A percentile compares a stretch with the other conserved stretches of the same genome.
phyloP scores from a whole-genome alignment of 2,888 invertebrate species.

The Caenorhabditis plicata region DNA sequence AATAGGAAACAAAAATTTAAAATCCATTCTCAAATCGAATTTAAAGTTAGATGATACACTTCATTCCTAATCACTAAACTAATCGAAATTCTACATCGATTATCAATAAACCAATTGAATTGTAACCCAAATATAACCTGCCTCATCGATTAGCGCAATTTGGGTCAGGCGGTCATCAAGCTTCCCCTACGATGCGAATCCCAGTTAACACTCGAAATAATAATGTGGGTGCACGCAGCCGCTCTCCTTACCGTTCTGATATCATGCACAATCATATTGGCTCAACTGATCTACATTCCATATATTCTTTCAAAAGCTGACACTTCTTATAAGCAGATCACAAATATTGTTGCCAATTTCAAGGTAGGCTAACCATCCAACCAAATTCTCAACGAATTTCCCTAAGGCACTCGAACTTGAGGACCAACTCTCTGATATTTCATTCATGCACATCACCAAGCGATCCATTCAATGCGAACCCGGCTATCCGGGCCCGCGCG shows the following conservation, averaged over 20 bases:
- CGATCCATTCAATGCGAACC: constrained; percentile 16
- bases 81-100: no score
- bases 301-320: constrained; percentile 26
- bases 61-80: no score
- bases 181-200: no score
- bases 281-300: constrained; percentile 24
- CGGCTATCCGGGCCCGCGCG: constrained; percentile 26
- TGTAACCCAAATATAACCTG: no score
- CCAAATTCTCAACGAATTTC: not conserved
- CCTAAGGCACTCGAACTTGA: not conserved
- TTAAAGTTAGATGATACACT: no score
- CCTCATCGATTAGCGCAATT: no score
- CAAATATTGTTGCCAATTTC: constrained; percentile 12
- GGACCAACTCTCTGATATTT: constrained; percentile 9
- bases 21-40: no score
- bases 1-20: no score
- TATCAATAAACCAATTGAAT: no score
- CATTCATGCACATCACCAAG: constrained; percentile 13
- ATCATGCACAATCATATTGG: constrained; percentile 22
- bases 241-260: constrained; percentile 17
- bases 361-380: no score
- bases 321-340: constrained; percentile 16
- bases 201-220: no score
- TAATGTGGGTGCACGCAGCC: constrained; percentile 25
- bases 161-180: no score